phyloP scores from a whole-genome alignment of 2,797 vertebrate genomes.

The Tapirus indicus region DNA sequence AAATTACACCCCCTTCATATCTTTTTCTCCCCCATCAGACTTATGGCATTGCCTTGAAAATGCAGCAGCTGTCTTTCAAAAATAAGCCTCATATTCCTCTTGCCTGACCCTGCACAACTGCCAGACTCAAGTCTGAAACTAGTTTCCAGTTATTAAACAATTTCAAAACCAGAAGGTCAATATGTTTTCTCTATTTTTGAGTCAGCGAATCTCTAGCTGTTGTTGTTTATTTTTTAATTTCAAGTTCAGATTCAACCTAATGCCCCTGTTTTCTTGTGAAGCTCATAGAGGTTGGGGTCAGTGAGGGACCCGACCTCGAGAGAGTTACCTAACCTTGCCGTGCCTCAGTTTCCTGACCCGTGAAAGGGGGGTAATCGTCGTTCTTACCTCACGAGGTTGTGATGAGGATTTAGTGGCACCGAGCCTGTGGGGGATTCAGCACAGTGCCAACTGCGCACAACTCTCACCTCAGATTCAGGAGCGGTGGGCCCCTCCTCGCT shows the following conservation, averaged over 20 bases:
- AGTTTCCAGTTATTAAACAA: constrained; percentile 15
- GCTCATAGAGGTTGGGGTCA: neutral
- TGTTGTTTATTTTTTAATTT: constrained; percentile 22
- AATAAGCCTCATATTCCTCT: neutral
- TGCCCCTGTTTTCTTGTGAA: neutral
- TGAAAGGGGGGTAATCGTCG: neutral
- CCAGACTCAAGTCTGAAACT: constrained; percentile 12
- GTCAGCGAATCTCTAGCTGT: neutral
- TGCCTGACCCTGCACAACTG: neutral
- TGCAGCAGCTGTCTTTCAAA: neutral
- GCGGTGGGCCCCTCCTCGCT: neutral
- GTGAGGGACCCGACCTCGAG: neutral
- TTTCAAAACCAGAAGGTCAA: constrained; percentile 43
- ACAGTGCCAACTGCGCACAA: neutral
- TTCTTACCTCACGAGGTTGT: neutral
- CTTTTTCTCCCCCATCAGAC: neutral
- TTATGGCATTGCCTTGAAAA: neutral
- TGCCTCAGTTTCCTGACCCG: neutral
- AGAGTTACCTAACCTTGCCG: neutral
- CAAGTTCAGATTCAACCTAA: neutral
- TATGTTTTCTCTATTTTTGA: constrained; percentile 29
- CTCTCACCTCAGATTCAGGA: neutral
- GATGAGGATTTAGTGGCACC: rapidly evolving
- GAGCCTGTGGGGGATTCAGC: rapidly evolving
- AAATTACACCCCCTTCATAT: neutral